These are phyloP conservation scores for Carterocephalus palaemon DNA, from an alignment of 2,888 invertebrate genomes.

Conservation along the genomic window DNA sequence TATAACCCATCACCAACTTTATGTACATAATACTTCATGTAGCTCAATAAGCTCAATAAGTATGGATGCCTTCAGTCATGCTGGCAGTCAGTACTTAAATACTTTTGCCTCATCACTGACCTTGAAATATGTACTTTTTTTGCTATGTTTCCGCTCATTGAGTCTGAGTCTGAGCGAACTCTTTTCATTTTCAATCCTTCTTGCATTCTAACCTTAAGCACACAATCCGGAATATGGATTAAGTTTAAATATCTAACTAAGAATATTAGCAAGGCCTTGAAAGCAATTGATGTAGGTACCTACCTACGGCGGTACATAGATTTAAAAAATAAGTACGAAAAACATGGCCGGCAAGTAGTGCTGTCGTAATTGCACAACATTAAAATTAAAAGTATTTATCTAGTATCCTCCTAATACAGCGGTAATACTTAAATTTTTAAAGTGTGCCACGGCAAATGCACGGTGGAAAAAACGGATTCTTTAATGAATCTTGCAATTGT, in stretches of 20 bases:
- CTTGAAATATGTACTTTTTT: conserved; percentile 57
- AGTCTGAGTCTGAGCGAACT: conserved; percentile 54
- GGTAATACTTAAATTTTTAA: conserved; percentile 1
- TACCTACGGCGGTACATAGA: no score
- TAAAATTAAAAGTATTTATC: not conserved
- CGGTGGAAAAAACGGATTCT: conserved; percentile 1
- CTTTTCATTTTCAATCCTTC: conserved; percentile 47
- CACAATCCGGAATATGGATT: conserved; percentile 24
- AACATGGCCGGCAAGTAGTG: conserved; percentile 7
- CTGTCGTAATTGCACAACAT: conserved; percentile 10
- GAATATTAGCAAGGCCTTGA: no score
- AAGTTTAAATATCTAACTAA: conserved; percentile 1
- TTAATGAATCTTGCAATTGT: conserved; percentile 27
- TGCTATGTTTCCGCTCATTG: conserved; percentile 48
- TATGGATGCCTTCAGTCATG: no score
- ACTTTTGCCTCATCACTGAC: conserved; percentile 38
- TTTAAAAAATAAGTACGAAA: no score
- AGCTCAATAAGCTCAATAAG: no score
- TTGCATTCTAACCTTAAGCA: conserved; percentile 37
- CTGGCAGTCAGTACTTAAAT: conserved; percentile 9
- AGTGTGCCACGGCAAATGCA: not conserved
- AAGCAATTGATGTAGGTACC: no score
- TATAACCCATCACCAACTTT: no score
- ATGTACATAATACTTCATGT: no score
- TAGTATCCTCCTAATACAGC: not conserved